Conservation (phyloP, 2,888 invertebrate genomes). For the Lutraria lutraria region DNA sequence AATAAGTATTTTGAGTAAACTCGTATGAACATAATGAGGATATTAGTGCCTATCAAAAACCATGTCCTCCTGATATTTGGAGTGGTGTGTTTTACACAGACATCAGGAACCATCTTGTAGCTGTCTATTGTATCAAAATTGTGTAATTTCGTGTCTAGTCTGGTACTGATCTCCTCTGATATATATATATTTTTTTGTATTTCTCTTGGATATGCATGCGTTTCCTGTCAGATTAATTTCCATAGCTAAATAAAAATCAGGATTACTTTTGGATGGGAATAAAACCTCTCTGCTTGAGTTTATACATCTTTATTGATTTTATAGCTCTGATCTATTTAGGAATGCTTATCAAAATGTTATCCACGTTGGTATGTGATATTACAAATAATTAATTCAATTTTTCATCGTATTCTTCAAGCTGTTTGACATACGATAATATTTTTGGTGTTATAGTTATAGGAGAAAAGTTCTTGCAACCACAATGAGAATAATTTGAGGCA, state of each 20-base stretch:
- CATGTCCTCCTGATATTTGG: too few relatives aligned
- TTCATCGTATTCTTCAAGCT: not conserved
- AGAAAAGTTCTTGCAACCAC: not conserved
- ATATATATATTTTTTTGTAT: too few relatives aligned
- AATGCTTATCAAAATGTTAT: slow-evolving; percentile 10
- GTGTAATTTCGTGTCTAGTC: too few relatives aligned
- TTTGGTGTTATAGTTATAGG: not conserved
- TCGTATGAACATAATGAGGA: too few relatives aligned
- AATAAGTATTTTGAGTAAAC: too few relatives aligned
- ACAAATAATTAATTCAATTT: slow-evolving; percentile 15
- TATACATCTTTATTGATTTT: not conserved
- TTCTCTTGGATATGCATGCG: not conserved
- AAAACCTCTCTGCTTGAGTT: not conserved
- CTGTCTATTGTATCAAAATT: too few relatives aligned
- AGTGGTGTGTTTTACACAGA: too few relatives aligned
- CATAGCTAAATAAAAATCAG: not conserved
- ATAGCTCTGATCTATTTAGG: not conserved
- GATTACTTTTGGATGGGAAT: not conserved
- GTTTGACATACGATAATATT: not conserved
- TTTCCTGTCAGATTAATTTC: not conserved
- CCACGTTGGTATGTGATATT: not conserved
- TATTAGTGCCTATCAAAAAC: too few relatives aligned
- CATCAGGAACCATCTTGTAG: too few relatives aligned
- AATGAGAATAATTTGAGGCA: not conserved
- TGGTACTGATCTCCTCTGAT: not conserved